Evolutionary conservation across 1,140 invertebrate species (phyloP).

Genomic region (Rhopalosiphum maidis): DNA sequence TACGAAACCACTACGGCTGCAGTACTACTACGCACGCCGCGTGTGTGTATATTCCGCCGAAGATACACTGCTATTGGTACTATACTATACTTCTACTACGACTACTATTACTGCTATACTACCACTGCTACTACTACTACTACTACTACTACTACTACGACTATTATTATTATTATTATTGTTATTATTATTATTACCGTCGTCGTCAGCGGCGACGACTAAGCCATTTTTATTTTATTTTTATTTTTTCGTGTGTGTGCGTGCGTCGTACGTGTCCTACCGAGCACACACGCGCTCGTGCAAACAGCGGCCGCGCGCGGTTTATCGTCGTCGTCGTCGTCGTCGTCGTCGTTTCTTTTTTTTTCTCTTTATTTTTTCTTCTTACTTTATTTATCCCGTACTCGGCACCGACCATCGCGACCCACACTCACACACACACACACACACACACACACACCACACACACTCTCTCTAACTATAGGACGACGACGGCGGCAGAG

Average conservation of each 20-base stretch:
- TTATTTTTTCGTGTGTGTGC: background rate
- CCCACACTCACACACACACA: background rate
- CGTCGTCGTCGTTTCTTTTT: background rate
- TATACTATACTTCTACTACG: background rate
- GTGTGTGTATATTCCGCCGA: background rate
- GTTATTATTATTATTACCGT: background rate
- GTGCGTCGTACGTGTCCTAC: background rate
- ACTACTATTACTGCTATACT: background rate
- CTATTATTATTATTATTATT: slow-evolving; percentile 8
- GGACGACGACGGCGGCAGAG: background rate
- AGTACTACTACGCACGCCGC: background rate
- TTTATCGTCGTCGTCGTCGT: slow-evolving; percentile 19
- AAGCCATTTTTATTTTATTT: slow-evolving; percentile 39
- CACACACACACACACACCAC: background rate
- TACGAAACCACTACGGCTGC: background rate
- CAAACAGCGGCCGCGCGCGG: slow-evolving; percentile 36
- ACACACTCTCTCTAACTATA: background rate
- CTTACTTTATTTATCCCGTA: slow-evolving; percentile 24
- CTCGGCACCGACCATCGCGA: slow-evolving; percentile 47
- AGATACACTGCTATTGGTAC: background rate
- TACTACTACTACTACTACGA: background rate
- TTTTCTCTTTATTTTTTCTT: slow-evolving; percentile 5
- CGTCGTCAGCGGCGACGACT: background rate
- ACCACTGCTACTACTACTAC: background rate
- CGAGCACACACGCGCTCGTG: background rate